Evolutionary conservation across 2,888 invertebrate genomes (phyloP), one percentile per base, ranked within the genome.

Genomic region (Leptinotarsa juncta): DNA sequence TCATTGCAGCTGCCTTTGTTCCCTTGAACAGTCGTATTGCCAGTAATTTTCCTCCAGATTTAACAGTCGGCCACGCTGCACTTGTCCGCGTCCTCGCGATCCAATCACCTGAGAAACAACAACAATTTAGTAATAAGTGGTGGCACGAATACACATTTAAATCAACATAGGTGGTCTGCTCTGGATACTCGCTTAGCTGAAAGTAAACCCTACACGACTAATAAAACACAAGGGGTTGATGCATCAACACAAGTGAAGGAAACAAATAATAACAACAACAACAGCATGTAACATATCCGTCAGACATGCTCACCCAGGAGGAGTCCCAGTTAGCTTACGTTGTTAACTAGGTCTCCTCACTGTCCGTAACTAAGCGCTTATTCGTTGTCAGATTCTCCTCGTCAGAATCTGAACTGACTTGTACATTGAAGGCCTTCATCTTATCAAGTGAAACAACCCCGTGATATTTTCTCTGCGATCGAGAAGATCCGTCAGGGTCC

Each of bases 61-160:
- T n/a, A 51, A 51, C 51, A n/a, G 51, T 51, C 51, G 51, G 15
- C 51, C 51, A 51, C 51, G 51, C 51, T 51, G n/a, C 7, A 32
- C 51, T 16, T 51, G 51, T 51, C 51, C n/a, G 51, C 51, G 51
- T 51, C 51, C 51, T 51, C 51, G 51, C 51, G 51, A n/a, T 51
- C 51, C 51, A 51, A n/a, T 51, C 51, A 51, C 51, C 51, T n/a
- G n/a, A 1, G 51, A 51, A 32, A 7, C 7, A 51, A 51, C 51
- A 51, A n/a, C 51, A 51, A 51, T n/a, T 51, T 51, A 51, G n/a
- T n/a, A 51, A n/a, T 51, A 51, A 51, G 51, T n/a, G n/a, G 16
- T 51, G 51, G 51, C 51, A 51, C 51, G 5, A 51, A 51, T 51
- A n/a, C n/a, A 51, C 51, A 51, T 51, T 51, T 16, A 51, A 51